A percentile compares a stretch with the other conserved stretches of the same genome.
Evolutionary conservation across 2,113 vertebrate genomes (phyloP).

Genomic region (Sturnira hondurensis): DNA sequence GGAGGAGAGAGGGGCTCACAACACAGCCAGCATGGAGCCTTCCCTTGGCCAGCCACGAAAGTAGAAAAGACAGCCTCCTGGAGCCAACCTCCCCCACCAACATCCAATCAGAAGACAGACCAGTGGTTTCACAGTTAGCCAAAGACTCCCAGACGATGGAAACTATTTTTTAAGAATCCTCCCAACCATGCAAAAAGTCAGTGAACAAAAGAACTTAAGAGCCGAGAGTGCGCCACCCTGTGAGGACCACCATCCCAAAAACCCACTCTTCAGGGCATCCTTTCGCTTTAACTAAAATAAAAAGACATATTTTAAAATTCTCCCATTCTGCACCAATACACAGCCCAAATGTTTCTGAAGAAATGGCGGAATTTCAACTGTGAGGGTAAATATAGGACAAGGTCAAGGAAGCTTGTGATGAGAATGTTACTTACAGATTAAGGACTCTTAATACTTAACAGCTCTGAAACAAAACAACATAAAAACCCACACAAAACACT

Average conservation of each 20-base stretch:
- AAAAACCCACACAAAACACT: constrained; percentile 3
- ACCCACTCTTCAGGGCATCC: neutral
- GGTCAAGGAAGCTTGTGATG: neutral
- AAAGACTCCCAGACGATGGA: constrained; percentile 22
- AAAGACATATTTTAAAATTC: neutral
- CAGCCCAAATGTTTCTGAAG: neutral
- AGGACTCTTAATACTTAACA: neutral
- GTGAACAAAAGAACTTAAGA: constrained; percentile 48
- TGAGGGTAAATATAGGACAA: neutral
- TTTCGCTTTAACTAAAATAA: constrained; percentile 12
- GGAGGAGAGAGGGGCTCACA: neutral
- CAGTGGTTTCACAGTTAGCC: neutral
- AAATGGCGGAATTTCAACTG: neutral
- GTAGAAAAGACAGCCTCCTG: neutral
- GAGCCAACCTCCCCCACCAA: neutral
- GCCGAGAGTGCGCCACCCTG: neutral
- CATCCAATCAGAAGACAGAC: constrained; percentile 30
- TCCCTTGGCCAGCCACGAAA: neutral
- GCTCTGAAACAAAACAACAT: constrained; percentile 39
- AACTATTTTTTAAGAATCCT: constrained; percentile 29
- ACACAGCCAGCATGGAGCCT: neutral
- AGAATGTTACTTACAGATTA: neutral
- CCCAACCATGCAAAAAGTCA: constrained; percentile 33
- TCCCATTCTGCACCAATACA: neutral
- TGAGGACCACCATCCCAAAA: neutral